Evolutionary conservation across 2,888 invertebrate genomes (phyloP).

Genomic region (Tolmerus cingulatus): DNA sequence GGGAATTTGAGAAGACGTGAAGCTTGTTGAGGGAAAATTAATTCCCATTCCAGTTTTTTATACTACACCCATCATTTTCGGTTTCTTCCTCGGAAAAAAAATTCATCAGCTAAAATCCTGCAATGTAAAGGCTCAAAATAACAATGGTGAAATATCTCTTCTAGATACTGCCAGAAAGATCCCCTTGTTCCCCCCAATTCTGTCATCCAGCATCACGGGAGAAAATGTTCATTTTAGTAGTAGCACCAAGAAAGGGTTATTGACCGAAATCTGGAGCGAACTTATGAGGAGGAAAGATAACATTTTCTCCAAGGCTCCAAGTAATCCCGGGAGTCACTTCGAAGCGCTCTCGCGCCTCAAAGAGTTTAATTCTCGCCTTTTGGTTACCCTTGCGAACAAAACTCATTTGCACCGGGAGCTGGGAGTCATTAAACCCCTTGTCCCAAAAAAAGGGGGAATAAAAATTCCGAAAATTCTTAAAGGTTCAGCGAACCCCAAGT

Average conservation of each 20-base stretch:
- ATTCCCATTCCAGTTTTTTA: not conserved
- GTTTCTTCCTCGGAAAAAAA: not conserved
- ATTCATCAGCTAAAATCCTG: conserved; percentile 7
- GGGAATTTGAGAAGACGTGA: not conserved
- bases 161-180: not conserved
- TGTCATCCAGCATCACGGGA: not conserved
- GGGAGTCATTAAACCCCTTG: conserved; percentile 1
- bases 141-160: not conserved
- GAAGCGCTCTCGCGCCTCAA: not conserved
- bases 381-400: not conserved
- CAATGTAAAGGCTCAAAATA: not conserved
- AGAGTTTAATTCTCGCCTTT: not conserved
- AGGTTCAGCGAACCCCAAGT: conserved; percentile 9
- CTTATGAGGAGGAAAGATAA: conserved; percentile 4
- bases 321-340: not conserved
- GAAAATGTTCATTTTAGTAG: not conserved
- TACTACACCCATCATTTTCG: not conserved
- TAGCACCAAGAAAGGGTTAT: not conserved
- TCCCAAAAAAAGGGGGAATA: not conserved
- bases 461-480: not conserved
- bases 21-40: not conserved
- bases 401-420: not conserved
- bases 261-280: conserved; percentile 12
- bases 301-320: not conserved
- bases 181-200: not conserved